Base-by-base conservation (phyloP, 2,888 invertebrate genomes). In the Mimas tiliae region DNA sequence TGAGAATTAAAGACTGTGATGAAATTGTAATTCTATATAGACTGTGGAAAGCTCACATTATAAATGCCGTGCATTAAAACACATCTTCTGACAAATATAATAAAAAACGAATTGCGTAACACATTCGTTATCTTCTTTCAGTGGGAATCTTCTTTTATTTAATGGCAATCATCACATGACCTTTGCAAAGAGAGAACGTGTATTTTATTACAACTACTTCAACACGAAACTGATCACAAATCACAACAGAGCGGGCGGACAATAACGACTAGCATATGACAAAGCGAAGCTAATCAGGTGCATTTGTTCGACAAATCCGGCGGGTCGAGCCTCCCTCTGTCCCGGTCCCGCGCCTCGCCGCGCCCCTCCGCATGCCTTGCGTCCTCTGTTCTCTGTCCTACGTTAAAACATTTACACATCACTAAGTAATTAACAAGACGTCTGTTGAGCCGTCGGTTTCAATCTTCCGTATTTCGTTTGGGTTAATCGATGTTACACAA, bases 271-370 rank as follows among this genome's bases (percentile, higher is more conserved):
- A 69, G 69, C 74, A 73, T 71, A 78, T 80, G 84, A 89, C 91
- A 90, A 88, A 90, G 89, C 87, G 84, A 72, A 83, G 81, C 87
- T 91, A 91, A 92, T 91, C 91, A 91, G 88, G 85, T 83, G 85
- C 89, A 91, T 90, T 91, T 89, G 91, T 91, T 88, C 86, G 84
- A 85, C 87, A 88, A 88, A 87, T 87, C 84, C 81, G 71, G 77
- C 77, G 27, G 47, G 48, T 70, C 78, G 71, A 69, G 69, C 74
- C 73, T 65, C 68, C 68, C 69, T 69, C 72, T 74, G 72, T 11
- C 45, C 45, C 45, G 12, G 45, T 45, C 67, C 69, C 69, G 74
- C 67, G 74, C 72, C 70, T 66, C 45, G 2, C 34, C 16, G 50
- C 45, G 2, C 34, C 16, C 48, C 67, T 65, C 63, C 68, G 48